Conservation (phyloP, 2,797 vertebrate species). For the Catharus ustulatus region DNA sequence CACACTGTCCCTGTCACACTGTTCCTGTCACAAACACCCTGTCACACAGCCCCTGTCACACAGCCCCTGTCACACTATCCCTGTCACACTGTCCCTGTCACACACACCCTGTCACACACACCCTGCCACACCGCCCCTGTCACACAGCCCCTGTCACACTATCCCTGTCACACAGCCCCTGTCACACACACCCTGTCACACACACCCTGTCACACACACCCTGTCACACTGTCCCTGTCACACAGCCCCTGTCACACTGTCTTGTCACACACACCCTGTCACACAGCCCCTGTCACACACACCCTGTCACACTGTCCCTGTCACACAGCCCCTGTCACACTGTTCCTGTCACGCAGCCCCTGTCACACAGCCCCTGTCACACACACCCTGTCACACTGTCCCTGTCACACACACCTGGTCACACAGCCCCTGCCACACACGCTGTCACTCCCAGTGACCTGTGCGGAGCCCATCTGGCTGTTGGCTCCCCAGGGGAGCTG, state of each 20-base stretch:
- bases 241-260: not conserved
- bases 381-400: not conserved
- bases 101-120: not conserved
- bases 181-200: not conserved
- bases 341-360: not conserved
- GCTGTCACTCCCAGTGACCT: not conserved
- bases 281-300: too few species aligned
- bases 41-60: too few species aligned
- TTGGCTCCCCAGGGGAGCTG: not conserved
- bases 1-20: not conserved
- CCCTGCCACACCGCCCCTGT: not conserved
- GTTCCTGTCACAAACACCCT: not conserved
- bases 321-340: not conserved
- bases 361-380: not conserved
- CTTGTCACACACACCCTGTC: not conserved
- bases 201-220: not conserved
- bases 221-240: not conserved
- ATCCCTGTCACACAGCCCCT: accelerated
- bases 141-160: not conserved
- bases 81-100: not conserved
- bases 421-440: not conserved
- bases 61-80: too few species aligned
- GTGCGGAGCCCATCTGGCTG: not conserved
- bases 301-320: too few species aligned
- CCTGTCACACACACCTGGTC: not conserved